Conservation (phyloP, 2,113 vertebrate genomes). For the Ifrita kowaldi region DNA sequence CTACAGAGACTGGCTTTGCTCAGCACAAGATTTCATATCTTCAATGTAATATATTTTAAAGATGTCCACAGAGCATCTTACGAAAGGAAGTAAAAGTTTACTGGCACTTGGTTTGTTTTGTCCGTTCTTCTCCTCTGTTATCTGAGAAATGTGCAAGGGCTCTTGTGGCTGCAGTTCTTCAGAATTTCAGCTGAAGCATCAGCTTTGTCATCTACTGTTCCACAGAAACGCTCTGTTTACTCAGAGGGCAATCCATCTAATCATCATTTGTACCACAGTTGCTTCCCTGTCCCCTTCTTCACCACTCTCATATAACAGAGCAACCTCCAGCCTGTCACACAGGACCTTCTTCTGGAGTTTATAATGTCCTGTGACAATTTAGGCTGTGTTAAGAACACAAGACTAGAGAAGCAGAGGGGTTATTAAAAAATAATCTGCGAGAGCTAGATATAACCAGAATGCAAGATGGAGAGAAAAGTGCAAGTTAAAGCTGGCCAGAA, state of each 20-base stretch:
- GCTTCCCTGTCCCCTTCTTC: background rate
- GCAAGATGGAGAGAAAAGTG: background rate
- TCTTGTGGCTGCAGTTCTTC: background rate
- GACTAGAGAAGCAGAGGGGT: background rate
- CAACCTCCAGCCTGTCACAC: background rate
- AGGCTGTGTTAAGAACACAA: background rate
- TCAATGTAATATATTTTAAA: background rate
- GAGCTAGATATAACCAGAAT: background rate
- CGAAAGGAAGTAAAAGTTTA: background rate
- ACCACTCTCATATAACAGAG: background rate
- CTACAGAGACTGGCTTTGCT: background rate
- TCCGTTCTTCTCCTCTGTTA: background rate
- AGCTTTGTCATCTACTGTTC: background rate
- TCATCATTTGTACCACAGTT: background rate
- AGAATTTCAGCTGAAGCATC: background rate
- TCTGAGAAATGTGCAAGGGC: background rate
- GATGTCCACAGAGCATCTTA: background rate
- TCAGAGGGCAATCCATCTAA: background rate
- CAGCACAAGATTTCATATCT: background rate
- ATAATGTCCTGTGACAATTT: background rate
- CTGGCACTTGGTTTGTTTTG: constrained; percentile 29
- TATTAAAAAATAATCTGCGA: background rate
- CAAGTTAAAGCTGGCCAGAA: background rate
- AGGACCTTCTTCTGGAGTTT: background rate
- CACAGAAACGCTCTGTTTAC: background rate